Evolutionary conservation across 2,113 vertebrate genomes (phyloP).

Genomic region (Heliornis fulica): DNA sequence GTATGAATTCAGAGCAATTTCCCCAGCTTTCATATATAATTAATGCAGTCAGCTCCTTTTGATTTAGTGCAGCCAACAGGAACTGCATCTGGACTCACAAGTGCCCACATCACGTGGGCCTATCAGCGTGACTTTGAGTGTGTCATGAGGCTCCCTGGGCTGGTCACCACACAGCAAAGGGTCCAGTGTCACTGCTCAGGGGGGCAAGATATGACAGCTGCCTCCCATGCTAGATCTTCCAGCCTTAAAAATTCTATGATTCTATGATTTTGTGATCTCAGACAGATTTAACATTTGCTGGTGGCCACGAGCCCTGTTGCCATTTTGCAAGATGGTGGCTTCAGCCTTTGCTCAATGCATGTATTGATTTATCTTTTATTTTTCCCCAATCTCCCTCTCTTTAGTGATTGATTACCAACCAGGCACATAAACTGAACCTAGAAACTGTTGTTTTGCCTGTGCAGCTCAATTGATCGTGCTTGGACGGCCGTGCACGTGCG

Average conservation of each 20-base stretch:
- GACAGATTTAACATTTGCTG: neutral
- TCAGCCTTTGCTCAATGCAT: neutral
- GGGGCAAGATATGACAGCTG: neutral
- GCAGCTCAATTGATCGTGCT: neutral
- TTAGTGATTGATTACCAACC: neutral
- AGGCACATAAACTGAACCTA: fast-evolving
- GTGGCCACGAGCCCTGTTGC: neutral
- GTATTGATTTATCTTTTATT: neutral
- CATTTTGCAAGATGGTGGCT: neutral
- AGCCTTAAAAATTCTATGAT: no score
- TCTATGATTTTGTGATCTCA: no score
- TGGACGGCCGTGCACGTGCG: fast-evolving
- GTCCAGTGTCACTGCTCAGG: fast-evolving
- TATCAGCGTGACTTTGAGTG: neutral
- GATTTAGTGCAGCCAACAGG: neutral
- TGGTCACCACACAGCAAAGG: neutral
- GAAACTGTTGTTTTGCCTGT: neutral
- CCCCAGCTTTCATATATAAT: neutral
- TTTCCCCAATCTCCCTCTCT: neutral
- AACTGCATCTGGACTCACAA: neutral
- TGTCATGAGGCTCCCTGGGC: neutral
- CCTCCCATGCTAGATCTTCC: neutral
- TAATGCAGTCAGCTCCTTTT: neutral
- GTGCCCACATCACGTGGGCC: neutral
- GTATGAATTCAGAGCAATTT: neutral